Evolutionary conservation across 2,797 vertebrate species (phyloP), one percentile per base, ranked within the genome.

Genomic region (Siniperca undulata): DNA sequence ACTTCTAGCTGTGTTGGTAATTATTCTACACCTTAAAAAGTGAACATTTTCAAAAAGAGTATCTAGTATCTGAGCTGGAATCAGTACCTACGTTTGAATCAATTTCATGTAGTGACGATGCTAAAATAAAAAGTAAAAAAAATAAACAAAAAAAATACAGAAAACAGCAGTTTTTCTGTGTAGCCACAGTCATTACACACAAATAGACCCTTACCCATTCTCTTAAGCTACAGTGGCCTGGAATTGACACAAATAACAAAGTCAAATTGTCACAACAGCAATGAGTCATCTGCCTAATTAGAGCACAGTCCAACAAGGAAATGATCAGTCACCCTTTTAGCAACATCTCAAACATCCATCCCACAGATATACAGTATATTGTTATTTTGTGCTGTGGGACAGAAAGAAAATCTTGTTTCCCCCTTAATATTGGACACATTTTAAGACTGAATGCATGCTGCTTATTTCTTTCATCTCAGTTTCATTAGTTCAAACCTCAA

Each of bases 401-500:
- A 66, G 16, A 4, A 62, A 40, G 79, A 74, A 64, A 30, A 77
- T 38, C 30, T 62, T 69, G 62, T 80, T 86, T 81, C 55, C 44
- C 34, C 16, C 77, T 84, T 77, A 81, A 84, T 85, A 87, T 76
- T 67, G 77, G 72, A 85, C 76, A 91, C 66, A 87, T 86, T 86
- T 86, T 87, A 61, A 73, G 73, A 74, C 56, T 42, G 81, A 90
- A 80, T 78, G 77, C 70, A 27, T 85, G 64, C 61, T 81, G 83
- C 88, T 89, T 87, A 81, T 88, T 89, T 90, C 86, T 91, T 90
- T 91, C 84, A 87, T 88, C 86, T 88, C 75, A 56, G 42, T 91
- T 91, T 93, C 89, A 93, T 93, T 93, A 91, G 91, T 83, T 89
- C 74, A 86, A 88, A 90, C 84, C 91, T 92, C 88, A 90, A 86